phyloP scores from a whole-genome alignment of 2,797 vertebrate genomes.

The Sus cebifrons region DNA sequence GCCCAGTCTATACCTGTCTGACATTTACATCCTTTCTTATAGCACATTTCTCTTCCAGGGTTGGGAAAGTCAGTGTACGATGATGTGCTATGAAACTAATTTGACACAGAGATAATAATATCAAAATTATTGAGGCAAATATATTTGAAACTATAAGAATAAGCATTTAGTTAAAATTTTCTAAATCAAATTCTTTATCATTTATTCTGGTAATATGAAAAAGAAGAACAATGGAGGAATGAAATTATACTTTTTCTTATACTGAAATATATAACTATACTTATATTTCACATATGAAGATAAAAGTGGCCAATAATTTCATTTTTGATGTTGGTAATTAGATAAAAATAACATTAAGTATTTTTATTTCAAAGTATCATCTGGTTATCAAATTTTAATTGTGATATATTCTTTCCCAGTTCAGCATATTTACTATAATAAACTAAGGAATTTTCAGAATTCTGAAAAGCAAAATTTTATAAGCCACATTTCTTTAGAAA shows the following conservation, averaged over 20 bases:
- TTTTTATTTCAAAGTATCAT: constrained; percentile 31
- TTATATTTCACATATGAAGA: not conserved
- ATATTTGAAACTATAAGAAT: not conserved
- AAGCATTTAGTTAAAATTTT: not conserved
- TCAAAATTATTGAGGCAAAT: not conserved
- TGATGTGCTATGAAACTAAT: not conserved
- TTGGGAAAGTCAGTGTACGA: not conserved
- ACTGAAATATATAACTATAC: not conserved
- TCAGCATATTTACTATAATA: not conserved
- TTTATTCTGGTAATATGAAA: not conserved
- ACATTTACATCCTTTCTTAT: not conserved
- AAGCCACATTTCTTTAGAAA: not conserved
- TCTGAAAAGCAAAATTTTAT: not conserved
- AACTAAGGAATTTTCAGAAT: not conserved
- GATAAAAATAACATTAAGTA: not conserved
- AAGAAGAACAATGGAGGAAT: not conserved
- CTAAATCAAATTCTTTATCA: not conserved
- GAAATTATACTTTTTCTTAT: not conserved
- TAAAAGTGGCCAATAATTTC: not conserved
- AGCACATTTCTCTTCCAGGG: not conserved
- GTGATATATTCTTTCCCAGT: not conserved
- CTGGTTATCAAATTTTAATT: not conserved
- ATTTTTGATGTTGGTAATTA: not conserved
- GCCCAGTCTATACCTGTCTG: not conserved
- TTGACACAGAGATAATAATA: not conserved